Evolutionary conservation across 2,113 vertebrate genomes (phyloP).

Genomic region (Platichthys flesus): DNA sequence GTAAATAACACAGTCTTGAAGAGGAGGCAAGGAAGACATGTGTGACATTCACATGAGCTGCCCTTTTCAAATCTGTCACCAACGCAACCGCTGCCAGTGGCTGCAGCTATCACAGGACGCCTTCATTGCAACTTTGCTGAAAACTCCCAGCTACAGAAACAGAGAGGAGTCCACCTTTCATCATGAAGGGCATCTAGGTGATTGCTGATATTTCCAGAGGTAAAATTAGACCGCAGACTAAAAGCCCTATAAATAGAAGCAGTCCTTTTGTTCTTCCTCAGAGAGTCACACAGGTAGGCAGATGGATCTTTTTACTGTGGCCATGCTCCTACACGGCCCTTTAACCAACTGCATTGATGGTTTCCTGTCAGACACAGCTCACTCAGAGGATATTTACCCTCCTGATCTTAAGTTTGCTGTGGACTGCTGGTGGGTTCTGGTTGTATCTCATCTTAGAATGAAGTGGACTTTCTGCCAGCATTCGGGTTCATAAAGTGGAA

Average conservation of each 20-base stretch:
- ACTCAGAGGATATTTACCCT: slow-evolving; percentile 28
- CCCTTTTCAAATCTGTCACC: slow-evolving; percentile 6
- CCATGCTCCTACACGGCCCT: neutral
- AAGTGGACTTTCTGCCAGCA: slow-evolving; percentile 40
- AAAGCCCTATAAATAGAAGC: slow-evolving; percentile 52
- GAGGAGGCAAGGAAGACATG: neutral
- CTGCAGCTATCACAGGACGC: neutral
- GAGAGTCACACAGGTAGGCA: slow-evolving; percentile 42
- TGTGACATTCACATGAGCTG: no score
- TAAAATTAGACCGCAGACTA: slow-evolving; percentile 43
- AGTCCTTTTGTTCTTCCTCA: slow-evolving; percentile 45
- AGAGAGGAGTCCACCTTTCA: slow-evolving; percentile 26
- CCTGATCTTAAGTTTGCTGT: slow-evolving; percentile 11
- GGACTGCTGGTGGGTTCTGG: neutral
- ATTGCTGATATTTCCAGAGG: slow-evolving; percentile 40
- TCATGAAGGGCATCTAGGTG: slow-evolving; percentile 26
- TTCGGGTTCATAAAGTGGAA: slow-evolving; percentile 16
- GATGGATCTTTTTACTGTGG: slow-evolving; percentile 27
- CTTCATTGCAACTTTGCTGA: neutral
- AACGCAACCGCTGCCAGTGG: neutral
- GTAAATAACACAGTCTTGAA: neutral
- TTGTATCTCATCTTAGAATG: slow-evolving; percentile 43
- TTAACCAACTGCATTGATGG: slow-evolving; percentile 38
- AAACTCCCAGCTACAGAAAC: neutral
- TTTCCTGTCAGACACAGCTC: slow-evolving; percentile 21